These are phyloP conservation scores for Epinephelus malabaricus DNA, from an alignment of 2,797 vertebrate species.

Conservation along the genomic window DNA sequence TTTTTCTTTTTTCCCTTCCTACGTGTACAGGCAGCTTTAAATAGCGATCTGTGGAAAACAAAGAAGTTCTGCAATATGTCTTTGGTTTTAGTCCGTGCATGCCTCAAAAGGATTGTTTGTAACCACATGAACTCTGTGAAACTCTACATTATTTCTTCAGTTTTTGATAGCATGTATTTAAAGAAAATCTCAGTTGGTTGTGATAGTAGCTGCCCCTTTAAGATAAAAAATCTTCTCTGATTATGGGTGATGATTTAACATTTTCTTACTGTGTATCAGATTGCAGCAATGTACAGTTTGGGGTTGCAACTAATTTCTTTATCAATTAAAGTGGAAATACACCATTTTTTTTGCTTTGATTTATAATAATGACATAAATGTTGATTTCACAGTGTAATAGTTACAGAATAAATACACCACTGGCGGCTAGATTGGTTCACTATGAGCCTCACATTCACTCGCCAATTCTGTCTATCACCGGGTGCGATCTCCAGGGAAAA, in stretches of 20 bases:
- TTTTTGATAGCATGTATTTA: neutral
- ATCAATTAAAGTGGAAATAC: neutral
- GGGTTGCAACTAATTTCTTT: neutral
- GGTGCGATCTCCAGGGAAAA: no score
- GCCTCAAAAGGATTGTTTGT: slow-evolving; percentile 5
- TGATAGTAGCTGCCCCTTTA: neutral
- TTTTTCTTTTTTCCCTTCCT: neutral
- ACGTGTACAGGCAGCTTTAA: slow-evolving; percentile 7
- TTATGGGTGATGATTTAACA: neutral
- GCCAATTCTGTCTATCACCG: no score
- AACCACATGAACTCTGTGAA: neutral
- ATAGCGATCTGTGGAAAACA: slow-evolving; percentile 16
- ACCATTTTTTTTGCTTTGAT: no score
- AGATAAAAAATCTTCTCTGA: neutral
- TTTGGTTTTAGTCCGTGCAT: slow-evolving; percentile 17
- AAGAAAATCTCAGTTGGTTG: neutral
- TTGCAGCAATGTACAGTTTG: neutral
- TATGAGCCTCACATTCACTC: no score
- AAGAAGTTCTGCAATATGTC: slow-evolving; percentile 13
- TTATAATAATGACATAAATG: no score
- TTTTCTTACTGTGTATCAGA: neutral
- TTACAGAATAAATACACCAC: no score
- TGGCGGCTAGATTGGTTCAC: no score
- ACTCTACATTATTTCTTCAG: neutral
- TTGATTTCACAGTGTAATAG: no score